Conservation (phyloP, 2,888 invertebrate genomes). For the Dinocampus coccinellae region DNA sequence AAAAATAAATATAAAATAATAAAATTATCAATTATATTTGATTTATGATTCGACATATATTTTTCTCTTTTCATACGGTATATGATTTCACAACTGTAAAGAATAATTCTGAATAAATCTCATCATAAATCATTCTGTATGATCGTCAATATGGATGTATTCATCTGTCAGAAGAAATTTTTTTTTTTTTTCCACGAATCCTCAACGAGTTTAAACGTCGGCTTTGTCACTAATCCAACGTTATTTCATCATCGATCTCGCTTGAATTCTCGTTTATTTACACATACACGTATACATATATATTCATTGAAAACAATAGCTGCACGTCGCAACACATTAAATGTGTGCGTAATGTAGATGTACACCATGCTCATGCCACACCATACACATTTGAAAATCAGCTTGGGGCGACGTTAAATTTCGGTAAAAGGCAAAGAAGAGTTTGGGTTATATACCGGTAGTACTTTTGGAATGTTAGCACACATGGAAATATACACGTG, state of each 20-base stretch:
- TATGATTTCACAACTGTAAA: not conserved
- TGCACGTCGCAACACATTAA: not conserved
- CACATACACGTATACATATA: not conserved
- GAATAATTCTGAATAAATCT: not conserved
- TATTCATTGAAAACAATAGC: not conserved
- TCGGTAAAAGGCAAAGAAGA: not conserved
- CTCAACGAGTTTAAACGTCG: slow-evolving; percentile 26
- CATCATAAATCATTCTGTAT: not conserved
- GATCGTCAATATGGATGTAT: slow-evolving; percentile 6
- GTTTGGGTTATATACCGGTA: not conserved
- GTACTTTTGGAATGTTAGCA: not conserved
- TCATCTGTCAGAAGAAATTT: slow-evolving; percentile 1
- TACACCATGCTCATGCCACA: not conserved
- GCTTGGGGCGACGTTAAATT: not conserved
- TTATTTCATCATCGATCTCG: slow-evolving; percentile 27
- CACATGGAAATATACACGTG: slow-evolving; percentile 8
- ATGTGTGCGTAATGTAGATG: not conserved
- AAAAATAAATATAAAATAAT: not conserved
- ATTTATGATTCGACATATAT: not conserved
- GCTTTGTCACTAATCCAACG: slow-evolving; percentile 20
- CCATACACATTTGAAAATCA: not conserved
- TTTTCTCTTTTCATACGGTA: not conserved
- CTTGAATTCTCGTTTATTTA: slow-evolving; percentile 27
- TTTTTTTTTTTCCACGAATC: slow-evolving; percentile 18
- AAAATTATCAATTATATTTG: not conserved